A percentile compares a stretch with the other conserved stretches of the same genome.
phyloP scores from a whole-genome alignment of 2,113 vertebrate species.

The Thoracochromis brauschi region DNA sequence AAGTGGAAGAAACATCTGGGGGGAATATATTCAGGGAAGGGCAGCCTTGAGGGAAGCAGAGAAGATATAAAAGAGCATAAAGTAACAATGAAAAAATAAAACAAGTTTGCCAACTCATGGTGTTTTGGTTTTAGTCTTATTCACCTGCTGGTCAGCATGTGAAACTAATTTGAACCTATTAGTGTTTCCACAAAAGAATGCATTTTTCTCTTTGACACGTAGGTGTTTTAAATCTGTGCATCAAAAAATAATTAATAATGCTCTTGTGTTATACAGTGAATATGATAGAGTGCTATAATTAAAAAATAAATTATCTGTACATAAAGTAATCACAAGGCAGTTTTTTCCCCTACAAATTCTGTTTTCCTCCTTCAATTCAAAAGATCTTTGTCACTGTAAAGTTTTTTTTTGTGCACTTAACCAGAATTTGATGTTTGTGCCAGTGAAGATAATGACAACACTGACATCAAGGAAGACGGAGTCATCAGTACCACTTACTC shows the following conservation, averaged over 20 bases:
- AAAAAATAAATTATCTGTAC: not conserved
- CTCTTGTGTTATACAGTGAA: not conserved
- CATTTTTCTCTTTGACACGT: not conserved
- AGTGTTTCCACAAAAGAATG: not conserved
- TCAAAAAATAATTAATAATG: not conserved
- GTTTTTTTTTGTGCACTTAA: not conserved
- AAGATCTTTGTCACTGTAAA: not conserved
- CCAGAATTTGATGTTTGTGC: not conserved
- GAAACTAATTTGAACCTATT: not conserved
- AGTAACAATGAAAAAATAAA: not conserved
- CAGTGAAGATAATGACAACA: not conserved
- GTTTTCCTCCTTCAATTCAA: not conserved
- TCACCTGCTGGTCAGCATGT: not conserved
- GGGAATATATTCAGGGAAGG: not conserved
- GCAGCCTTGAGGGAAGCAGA: not conserved
- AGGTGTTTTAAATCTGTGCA: not conserved
- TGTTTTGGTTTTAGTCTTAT: not conserved
- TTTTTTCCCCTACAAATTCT: not conserved
- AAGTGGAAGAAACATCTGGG: not conserved
- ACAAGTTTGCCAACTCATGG: not conserved
- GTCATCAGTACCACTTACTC: not conserved
- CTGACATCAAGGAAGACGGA: not conserved
- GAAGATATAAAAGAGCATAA: not conserved
- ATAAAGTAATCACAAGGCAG: not conserved
- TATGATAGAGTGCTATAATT: not conserved